These are phyloP conservation scores for Rhagoletis pomonella DNA, from an alignment of 1,140 invertebrate genomes.

Conservation along the genomic window DNA sequence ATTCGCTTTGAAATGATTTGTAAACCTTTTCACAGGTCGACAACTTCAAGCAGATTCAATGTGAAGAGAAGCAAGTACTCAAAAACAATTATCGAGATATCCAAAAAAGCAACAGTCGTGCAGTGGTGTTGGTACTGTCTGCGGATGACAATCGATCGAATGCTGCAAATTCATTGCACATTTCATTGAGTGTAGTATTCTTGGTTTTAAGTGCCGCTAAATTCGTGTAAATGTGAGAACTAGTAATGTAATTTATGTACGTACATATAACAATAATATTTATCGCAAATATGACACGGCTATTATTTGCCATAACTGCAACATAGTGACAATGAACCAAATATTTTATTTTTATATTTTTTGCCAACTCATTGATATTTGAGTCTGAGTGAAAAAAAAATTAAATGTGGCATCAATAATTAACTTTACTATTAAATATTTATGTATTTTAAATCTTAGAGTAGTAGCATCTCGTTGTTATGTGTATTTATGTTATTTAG, in stretches of 20 bases:
- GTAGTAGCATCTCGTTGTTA: too few species aligned
- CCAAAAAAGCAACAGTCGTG: constrained; percentile 72
- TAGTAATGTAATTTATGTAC: background rate
- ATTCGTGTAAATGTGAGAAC: constrained; percentile 53
- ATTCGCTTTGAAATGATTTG: constrained; percentile 54
- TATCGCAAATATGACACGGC: background rate
- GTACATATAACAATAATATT: background rate
- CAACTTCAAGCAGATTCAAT: constrained; percentile 73
- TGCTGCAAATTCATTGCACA: constrained; percentile 20
- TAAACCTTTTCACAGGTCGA: constrained; percentile 67
- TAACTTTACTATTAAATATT: too few species aligned
- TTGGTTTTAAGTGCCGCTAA: constrained; percentile 56
- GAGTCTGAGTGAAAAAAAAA: background rate
- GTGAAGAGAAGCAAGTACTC: constrained; percentile 68
- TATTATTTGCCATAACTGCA: background rate
- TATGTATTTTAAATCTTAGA: too few species aligned
- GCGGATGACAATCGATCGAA: background rate
- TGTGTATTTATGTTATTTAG: too few species aligned
- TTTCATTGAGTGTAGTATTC: constrained; percentile 32
- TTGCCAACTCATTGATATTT: background rate
- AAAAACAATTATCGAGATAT: constrained; percentile 74
- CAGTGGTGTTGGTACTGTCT: constrained; percentile 64
- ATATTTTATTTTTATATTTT: constrained; percentile 30
- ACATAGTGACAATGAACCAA: background rate
- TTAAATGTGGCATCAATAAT: too few species aligned